Evolutionary conservation across 2,113 vertebrate species (phyloP).

Genomic region (Clarias magur): DNA sequence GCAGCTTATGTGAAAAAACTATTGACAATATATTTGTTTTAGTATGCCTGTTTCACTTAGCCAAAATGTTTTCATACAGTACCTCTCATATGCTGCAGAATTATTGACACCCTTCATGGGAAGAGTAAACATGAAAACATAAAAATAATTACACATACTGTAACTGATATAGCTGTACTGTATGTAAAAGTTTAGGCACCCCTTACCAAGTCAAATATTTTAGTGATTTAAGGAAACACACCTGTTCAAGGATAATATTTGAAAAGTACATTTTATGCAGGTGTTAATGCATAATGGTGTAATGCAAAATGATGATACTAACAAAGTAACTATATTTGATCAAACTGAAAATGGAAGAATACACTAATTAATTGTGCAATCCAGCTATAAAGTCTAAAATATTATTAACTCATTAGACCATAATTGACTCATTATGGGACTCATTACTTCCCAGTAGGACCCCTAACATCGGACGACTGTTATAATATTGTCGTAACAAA

Average conservation of each 20-base stretch:
- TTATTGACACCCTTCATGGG: not conserved
- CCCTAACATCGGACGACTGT: too few species aligned
- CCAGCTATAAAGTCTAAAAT: not conserved
- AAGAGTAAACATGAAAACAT: not conserved
- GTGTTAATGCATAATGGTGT: not conserved
- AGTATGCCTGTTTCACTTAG: not conserved
- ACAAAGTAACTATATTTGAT: not conserved
- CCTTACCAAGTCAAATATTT: not conserved
- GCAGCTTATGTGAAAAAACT: not conserved
- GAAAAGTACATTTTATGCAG: not conserved
- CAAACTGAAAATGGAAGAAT: not conserved
- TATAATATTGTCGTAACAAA: too few species aligned
- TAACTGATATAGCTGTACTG: not conserved
- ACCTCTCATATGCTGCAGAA: not conserved
- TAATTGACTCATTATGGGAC: not conserved
- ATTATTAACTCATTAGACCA: not conserved
- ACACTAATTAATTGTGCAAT: not conserved
- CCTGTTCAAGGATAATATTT: not conserved
- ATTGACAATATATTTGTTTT: not conserved
- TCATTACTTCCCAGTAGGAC: not conserved
- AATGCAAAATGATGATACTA: too few species aligned
- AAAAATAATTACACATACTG: not conserved
- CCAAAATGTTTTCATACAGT: not conserved
- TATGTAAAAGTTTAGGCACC: not conserved
- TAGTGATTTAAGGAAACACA: not conserved